These are phyloP conservation scores for Bellardia pandia DNA, from an alignment of 2,888 invertebrate genomes.

Conservation along the genomic window DNA sequence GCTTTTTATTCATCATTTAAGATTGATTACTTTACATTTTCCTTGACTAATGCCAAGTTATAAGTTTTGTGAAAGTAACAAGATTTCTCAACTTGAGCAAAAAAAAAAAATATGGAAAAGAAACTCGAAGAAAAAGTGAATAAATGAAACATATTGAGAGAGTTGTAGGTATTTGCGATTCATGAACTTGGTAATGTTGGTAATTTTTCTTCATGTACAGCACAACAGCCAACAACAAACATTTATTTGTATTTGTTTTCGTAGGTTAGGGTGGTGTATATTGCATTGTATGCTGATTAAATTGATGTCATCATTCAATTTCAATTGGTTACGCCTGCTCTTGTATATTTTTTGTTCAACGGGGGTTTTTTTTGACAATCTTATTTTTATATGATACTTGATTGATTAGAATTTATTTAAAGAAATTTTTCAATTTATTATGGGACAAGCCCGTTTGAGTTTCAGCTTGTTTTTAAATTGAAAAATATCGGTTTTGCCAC, in stretches of 20 bases:
- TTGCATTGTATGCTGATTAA: neutral
- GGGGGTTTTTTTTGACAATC: neutral
- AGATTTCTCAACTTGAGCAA: neutral
- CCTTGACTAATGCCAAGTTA: conserved; percentile 28
- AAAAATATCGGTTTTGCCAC: neutral
- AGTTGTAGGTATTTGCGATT: conserved; percentile 9
- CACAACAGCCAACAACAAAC: neutral
- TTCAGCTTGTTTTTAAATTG: neutral
- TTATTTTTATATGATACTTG: conserved; percentile 33
- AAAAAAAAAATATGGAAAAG: neutral
- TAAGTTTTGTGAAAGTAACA: conserved; percentile 20
- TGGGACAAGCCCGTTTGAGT: neutral
- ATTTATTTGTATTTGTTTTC: neutral
- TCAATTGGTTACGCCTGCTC: conserved; percentile 39
- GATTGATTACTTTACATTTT: conserved; percentile 31
- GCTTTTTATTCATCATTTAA: conserved; percentile 1
- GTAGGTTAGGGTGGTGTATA: neutral
- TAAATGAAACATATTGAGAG: conserved; percentile 9
- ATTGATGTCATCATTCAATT: conserved; percentile 43
- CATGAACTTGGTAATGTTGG: conserved; percentile 27
- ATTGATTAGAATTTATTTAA: conserved; percentile 52
- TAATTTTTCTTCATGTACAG: conserved; percentile 21
- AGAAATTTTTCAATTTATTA: conserved; percentile 8
- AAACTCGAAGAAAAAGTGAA: neutral
- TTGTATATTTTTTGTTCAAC: neutral